Evolutionary conservation across 2,113 vertebrate species (phyloP).

Genomic region (Oophaga pumilio): DNA sequence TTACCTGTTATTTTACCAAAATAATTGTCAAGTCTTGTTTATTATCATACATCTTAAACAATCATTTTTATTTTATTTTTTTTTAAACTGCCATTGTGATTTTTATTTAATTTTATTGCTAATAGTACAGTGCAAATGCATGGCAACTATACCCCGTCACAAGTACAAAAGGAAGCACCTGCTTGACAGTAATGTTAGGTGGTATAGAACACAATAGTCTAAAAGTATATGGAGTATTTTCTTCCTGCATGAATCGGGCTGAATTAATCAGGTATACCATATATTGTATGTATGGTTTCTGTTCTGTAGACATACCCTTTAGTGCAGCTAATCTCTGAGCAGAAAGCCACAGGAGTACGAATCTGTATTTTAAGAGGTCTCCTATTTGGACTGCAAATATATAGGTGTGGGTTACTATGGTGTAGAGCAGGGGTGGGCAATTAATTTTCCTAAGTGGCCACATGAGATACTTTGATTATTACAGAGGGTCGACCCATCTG

Average conservation of each 20-base stretch:
- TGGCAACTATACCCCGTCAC: neutral
- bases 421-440: too few relatives aligned
- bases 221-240: neutral
- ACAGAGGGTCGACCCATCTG: too few relatives aligned
- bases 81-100: neutral
- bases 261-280: neutral
- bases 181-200: neutral
- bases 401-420: too few relatives aligned
- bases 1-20: neutral
- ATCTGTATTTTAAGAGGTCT: too few relatives aligned
- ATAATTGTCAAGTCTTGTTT: neutral
- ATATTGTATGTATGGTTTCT: neutral
- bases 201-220: neutral
- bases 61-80: neutral
- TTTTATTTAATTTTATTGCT: neutral
- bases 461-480: too few relatives aligned
- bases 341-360: too few relatives aligned
- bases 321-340: neutral
- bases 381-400: too few relatives aligned
- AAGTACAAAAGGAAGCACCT: constrained; percentile 27
- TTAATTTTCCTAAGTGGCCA: too few relatives aligned
- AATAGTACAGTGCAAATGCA: neutral
- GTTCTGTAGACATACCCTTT: neutral
- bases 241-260: neutral
- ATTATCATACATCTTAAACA: neutral